Percentiles rank a stretch among this genome's conserved stretches.
Evolutionary conservation across 2,888 invertebrate species (phyloP).

Genomic region (Chrysodeixis includens): DNA sequence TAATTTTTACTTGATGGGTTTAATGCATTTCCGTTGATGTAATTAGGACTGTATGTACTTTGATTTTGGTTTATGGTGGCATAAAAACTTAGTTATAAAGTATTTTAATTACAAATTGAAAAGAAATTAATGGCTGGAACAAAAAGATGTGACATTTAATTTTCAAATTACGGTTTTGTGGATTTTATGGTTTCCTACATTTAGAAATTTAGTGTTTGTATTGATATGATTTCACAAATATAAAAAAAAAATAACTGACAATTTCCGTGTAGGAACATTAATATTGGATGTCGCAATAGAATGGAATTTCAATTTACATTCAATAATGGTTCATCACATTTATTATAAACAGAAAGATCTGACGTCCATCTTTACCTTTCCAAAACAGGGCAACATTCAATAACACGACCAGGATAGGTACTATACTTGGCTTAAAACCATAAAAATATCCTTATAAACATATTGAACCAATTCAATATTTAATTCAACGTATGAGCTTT

Average conservation of each 20-base stretch:
- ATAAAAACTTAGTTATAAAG: conserved; percentile 11
- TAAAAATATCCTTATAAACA: conserved; percentile 5
- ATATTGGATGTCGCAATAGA: background rate
- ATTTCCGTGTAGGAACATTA: background rate
- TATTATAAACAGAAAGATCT: background rate
- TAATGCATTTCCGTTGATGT: conserved; percentile 23
- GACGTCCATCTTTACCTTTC: background rate
- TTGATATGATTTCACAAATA: background rate
- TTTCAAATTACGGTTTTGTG: background rate
- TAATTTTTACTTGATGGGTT: conserved; percentile 45
- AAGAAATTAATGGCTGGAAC: too few species aligned
- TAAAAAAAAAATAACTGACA: background rate
- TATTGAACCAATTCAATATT: conserved; percentile 27
- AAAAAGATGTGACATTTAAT: conserved; percentile 1
- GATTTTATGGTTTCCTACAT: background rate
- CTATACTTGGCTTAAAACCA: conserved; percentile 12
- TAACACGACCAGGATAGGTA: conserved; percentile 11
- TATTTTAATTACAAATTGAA: conserved; percentile 30
- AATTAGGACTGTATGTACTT: conserved; percentile 34
- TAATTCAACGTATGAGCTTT: conserved; percentile 16
- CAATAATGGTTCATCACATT: background rate
- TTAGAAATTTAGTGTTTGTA: too few species aligned
- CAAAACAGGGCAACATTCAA: conserved; percentile 2
- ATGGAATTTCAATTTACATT: background rate
- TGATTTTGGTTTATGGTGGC: conserved; percentile 42